Evolutionary conservation across 1,140 invertebrate species (phyloP), one percentile per base, ranked within the genome.

Genomic region (Aphelenchoides avenae): DNA sequence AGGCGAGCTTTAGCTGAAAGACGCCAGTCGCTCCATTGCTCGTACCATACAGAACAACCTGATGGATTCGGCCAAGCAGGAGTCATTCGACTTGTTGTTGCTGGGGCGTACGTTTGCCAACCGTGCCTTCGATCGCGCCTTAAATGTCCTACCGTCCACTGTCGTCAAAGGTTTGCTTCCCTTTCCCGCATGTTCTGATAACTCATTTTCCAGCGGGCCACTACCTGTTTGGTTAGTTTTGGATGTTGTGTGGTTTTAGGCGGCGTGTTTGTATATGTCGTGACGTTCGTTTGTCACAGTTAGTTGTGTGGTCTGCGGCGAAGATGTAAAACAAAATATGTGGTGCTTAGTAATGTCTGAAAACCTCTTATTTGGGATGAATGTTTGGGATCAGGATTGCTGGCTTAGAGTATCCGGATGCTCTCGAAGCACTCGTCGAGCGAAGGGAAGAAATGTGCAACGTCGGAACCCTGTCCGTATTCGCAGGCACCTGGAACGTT

Each of bases 41-140:
- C 84, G 95, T 68, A 97, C 94, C 5, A 95, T 98, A 71, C 95
- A 99, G 79, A 98, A 97, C 77, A 99, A 99, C 82, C 83, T 99
- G 41, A 80, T 98, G 46, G 95, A 99, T 79, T 89, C 87, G 57
- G 92, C 87, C 39, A 99, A 99, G 79, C 94, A 99, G 80, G 93
- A 97, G 82, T 92, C 94, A 33, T 97, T 99, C 72, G 93, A 98
- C 80, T 85, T 97, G 27, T 80, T 99, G 29, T 79, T 99, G 24
- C 80, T 93, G 9, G 93, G 94, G 0, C 90, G 87, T 31, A 87
- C 89, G 2, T 82, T 94, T 33, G 89, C 88, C 73, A 89, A 87
- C 34, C 89, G 94, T 78, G 78, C 92, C 48, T 86, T 89, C 2
- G 91, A 96, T 78, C 84, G 88, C 70, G 89, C 89, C 2, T 83